Conservation (phyloP, 2,888 invertebrate species). For the Candidula unifasciata region DNA sequence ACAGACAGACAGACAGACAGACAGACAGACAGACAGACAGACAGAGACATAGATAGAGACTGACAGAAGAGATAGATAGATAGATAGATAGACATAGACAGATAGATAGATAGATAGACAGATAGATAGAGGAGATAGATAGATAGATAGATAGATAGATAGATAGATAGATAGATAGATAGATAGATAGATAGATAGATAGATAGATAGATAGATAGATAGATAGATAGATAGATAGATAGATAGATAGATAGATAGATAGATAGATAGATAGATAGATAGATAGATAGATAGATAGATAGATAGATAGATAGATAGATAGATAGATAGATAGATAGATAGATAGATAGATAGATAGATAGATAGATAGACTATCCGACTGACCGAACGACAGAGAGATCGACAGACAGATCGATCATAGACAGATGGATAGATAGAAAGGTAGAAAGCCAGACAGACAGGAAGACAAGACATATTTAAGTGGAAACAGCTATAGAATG, state of each 20-base stretch:
- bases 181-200: too few relatives aligned
- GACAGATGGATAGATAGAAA: too few relatives aligned
- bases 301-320: not conserved
- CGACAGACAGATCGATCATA: not conserved
- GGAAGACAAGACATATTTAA: too few relatives aligned
- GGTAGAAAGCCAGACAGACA: too few relatives aligned
- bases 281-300: not conserved
- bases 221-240: not conserved
- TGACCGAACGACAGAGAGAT: not conserved
- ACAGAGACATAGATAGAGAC: not conserved
- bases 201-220: too few relatives aligned
- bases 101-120: too few relatives aligned
- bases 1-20: conserved; percentile 19
- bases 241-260: conserved; percentile 19
- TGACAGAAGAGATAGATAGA: too few relatives aligned
- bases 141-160: too few relatives aligned
- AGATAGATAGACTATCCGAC: conserved; percentile 1
- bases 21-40: not conserved
- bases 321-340: not conserved
- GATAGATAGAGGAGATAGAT: too few relatives aligned
- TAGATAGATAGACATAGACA: too few relatives aligned
- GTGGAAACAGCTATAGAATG: too few relatives aligned
- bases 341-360: not conserved
- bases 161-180: too few relatives aligned
- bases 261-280: conserved; percentile 7